Conservation (phyloP, 2,113 vertebrate genomes). For the Dryoscopus gambensis region DNA sequence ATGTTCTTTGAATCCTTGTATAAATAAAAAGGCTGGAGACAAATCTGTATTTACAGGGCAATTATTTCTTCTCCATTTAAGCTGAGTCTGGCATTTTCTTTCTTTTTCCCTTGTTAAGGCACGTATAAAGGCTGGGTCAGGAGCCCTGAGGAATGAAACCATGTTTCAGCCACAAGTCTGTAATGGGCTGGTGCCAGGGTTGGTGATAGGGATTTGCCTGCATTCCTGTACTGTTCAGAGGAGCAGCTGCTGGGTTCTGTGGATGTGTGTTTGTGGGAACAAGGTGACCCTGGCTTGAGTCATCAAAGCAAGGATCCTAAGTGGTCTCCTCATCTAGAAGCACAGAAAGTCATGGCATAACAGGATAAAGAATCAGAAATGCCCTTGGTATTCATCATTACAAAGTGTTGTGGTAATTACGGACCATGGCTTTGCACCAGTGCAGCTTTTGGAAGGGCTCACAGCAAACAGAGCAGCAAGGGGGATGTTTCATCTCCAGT, state of each 20-base stretch:
- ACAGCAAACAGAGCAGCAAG: neutral
- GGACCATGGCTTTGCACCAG: neutral
- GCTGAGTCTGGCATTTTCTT: neutral
- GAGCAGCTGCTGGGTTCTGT: neutral
- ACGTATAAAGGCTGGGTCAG: neutral
- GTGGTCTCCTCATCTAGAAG: neutral
- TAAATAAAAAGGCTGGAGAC: constrained; percentile 79
- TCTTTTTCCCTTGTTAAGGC: neutral
- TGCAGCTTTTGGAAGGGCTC: neutral
- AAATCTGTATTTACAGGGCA: constrained; percentile 15
- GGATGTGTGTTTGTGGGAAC: neutral
- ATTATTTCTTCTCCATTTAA: constrained; percentile 4
- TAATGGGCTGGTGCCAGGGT: neutral
- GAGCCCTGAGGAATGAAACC: neutral
- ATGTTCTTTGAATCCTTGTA: constrained; percentile 73
- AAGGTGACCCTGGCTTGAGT: neutral
- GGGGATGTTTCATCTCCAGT: neutral
- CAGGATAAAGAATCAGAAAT: neutral
- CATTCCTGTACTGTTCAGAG: rapidly evolving
- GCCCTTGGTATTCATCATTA: neutral
- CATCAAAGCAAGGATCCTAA: neutral
- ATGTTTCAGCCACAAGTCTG: neutral
- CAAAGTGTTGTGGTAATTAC: neutral
- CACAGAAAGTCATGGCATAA: neutral
- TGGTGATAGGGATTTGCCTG: neutral